phyloP scores from a whole-genome alignment of 2,888 invertebrate species.

The Netelia melanura region DNA sequence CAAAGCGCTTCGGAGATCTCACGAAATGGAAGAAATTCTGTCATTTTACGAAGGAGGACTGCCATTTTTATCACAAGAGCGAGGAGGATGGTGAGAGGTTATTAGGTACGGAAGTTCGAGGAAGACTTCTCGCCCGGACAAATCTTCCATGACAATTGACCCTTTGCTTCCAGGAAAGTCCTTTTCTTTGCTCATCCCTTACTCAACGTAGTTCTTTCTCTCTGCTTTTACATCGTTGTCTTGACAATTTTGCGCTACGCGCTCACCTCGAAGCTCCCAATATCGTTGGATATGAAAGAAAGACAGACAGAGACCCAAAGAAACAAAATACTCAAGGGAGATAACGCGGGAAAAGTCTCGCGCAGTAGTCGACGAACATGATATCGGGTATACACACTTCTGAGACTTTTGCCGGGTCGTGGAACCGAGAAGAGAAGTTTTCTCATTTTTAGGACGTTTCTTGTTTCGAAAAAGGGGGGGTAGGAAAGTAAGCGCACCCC shows the following conservation, averaged over 20 bases:
- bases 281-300: constrained; percentile 9
- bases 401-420: constrained; percentile 1
- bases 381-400: constrained; percentile 14
- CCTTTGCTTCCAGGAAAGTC: constrained; percentile 4
- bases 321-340: neutral
- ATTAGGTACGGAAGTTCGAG: constrained; percentile 25
- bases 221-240: constrained; percentile 23
- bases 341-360: constrained; percentile 20
- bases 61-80: too few relatives aligned
- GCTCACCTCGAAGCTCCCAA: constrained; percentile 21
- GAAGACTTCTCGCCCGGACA: constrained; percentile 14
- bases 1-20: neutral
- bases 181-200: neutral
- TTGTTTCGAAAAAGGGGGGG: constrained; percentile 52
- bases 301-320: neutral
- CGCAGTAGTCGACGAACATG: constrained; percentile 23
- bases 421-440: constrained; percentile 61
- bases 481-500: constrained; percentile 37
- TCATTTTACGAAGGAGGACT: neutral
- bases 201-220: too few relatives aligned
- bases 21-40: neutral
- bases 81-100: neutral
- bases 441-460: constrained; percentile 68
- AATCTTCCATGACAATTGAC: constrained; percentile 40
- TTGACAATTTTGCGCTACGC: constrained; percentile 46